Evolutionary conservation across 2,888 invertebrate genomes (phyloP).

Genomic region (Chorisops tibialis): DNA sequence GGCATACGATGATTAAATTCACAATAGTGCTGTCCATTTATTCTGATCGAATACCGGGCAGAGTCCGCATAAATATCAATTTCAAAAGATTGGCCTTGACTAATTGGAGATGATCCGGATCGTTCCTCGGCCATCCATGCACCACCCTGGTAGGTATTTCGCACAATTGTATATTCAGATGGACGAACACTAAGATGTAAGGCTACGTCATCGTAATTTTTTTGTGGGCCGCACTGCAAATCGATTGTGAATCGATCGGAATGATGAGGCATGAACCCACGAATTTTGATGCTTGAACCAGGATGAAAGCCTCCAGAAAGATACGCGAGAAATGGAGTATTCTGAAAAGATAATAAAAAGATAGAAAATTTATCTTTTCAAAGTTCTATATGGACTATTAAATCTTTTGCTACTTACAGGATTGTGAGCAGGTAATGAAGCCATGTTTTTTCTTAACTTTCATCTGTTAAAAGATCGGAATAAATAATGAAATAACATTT

Average conservation of each 20-base stretch:
- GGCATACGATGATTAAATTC: slow-evolving; percentile 4
- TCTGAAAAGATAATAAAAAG: neutral
- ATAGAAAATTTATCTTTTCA: too few relatives aligned
- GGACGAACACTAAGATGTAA: slow-evolving; percentile 13
- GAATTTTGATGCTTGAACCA: neutral
- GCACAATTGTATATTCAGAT: slow-evolving; percentile 4
- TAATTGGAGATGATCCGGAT: neutral
- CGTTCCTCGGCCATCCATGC: slow-evolving; percentile 5
- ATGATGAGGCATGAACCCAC: slow-evolving; percentile 2
- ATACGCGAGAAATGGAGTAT: neutral
- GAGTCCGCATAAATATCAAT: slow-evolving; percentile 1
- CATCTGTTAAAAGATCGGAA: too few relatives aligned
- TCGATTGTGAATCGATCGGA: neutral
- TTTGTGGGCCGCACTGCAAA: slow-evolving; percentile 6
- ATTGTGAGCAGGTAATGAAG: neutral
- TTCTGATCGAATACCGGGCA: neutral
- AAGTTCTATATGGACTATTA: too few relatives aligned
- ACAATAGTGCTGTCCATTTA: slow-evolving; percentile 3
- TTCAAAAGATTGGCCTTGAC: neutral
- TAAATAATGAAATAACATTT: too few relatives aligned
- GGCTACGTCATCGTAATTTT: slow-evolving; percentile 13
- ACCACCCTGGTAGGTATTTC: slow-evolving; percentile 3
- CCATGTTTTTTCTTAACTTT: too few relatives aligned
- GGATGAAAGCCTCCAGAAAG: slow-evolving; percentile 5
- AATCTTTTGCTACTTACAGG: too few relatives aligned